phyloP scores from a whole-genome alignment of 2,888 invertebrate species.

The Lobophora halterata region DNA sequence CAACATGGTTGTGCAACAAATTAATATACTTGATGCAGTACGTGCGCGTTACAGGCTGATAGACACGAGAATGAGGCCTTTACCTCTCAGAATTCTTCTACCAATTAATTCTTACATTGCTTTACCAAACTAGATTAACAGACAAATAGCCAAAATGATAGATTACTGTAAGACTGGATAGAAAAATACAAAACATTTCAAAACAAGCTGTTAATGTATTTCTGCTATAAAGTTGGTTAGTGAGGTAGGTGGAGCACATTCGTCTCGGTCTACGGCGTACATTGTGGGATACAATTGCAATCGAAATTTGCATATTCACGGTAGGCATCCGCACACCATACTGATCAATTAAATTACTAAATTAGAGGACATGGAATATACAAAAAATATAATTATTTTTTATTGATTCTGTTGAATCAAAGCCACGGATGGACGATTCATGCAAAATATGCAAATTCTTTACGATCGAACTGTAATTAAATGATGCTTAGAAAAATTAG shows the following conservation, averaged over 20 bases:
- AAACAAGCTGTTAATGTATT: constrained; percentile 55
- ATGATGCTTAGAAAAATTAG: constrained; percentile 31
- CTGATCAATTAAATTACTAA: constrained; percentile 67
- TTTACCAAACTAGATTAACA: constrained; percentile 24
- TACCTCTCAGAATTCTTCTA: constrained; percentile 39
- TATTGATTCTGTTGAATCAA: constrained; percentile 9
- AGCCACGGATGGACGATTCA: constrained; percentile 34
- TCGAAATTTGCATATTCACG: constrained; percentile 71
- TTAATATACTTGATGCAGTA: constrained; percentile 48
- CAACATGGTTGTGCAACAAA: constrained; percentile 64
- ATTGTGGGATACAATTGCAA: constrained; percentile 67
- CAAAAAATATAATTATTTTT: constrained; percentile 27
- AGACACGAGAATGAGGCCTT: constrained; percentile 60
- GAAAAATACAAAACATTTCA: constrained; percentile 39
- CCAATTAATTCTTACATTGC: constrained; percentile 29
- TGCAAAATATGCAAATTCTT: constrained; percentile 43
- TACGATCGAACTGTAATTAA: constrained; percentile 37
- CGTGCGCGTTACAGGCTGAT: constrained; percentile 53
- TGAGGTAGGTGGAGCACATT: constrained; percentile 46
- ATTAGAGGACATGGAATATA: constrained; percentile 43
- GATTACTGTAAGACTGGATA: constrained; percentile 18
- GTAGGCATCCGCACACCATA: constrained; percentile 49
- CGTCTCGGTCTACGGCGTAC: constrained; percentile 63
- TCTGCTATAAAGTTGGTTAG: constrained; percentile 49
- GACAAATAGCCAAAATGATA: constrained; percentile 34